Evolutionary conservation across 1,140 invertebrate genomes (phyloP).

Genomic region (Micrasema longulum): DNA sequence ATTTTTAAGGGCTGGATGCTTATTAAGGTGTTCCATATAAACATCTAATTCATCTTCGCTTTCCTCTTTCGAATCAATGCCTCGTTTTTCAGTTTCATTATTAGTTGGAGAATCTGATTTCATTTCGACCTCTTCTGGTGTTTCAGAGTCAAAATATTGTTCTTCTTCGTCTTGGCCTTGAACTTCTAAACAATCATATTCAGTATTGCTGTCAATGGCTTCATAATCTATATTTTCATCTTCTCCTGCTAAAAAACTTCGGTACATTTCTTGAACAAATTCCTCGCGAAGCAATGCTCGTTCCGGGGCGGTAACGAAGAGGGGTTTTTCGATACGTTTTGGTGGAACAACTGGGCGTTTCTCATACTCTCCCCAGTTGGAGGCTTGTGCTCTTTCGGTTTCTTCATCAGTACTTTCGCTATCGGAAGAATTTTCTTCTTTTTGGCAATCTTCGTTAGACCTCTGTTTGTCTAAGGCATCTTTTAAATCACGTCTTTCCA

Average conservation of each 20-base stretch:
- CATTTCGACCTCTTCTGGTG: conserved; percentile 64
- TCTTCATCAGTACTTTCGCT: conserved; percentile 33
- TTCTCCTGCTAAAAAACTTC: conserved; percentile 85
- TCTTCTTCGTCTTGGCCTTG: conserved; percentile 84
- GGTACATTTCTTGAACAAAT: conserved; percentile 89
- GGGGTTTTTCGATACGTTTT: conserved; percentile 58
- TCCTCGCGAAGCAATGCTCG: conserved; percentile 80
- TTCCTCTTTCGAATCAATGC: conserved; percentile 54
- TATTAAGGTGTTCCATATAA: conserved; percentile 77
- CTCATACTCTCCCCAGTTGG: conserved; percentile 69
- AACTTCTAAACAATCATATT: conserved; percentile 82
- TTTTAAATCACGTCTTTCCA: conserved; percentile 75
- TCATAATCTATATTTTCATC: conserved; percentile 88
- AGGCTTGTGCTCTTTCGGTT: conserved; percentile 16
- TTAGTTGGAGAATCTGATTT: conserved; percentile 10
- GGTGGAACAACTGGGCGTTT: conserved; percentile 41
- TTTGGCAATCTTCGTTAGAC: conserved; percentile 68
- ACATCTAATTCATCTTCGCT: conserved; percentile 78
- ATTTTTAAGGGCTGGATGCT: conserved; percentile 58
- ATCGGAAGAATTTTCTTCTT: conserved; percentile 62
- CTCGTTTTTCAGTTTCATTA: conserved; percentile 57
- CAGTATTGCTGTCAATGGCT: conserved; percentile 79
- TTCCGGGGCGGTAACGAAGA: conserved; percentile 69
- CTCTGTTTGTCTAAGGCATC: conserved; percentile 73
- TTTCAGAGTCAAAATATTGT: conserved; percentile 88